These are phyloP conservation scores for Bufo bufo DNA, from an alignment of 2,113 vertebrate genomes.

Conservation along the genomic window DNA sequence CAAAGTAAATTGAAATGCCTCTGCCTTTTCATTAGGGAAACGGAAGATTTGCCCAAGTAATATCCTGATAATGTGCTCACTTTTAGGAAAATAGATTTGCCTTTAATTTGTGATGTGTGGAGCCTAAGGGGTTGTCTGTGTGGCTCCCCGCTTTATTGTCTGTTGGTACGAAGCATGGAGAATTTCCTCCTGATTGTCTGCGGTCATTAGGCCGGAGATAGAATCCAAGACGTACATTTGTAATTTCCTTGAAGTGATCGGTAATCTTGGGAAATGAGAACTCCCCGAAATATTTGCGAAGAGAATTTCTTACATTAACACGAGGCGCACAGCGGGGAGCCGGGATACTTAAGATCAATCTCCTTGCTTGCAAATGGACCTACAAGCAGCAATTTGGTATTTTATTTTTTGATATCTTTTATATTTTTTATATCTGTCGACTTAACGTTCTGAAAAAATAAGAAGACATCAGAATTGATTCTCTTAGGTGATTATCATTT, in stretches of 20 bases:
- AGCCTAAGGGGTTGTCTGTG: neutral
- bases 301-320: conserved; percentile 8
- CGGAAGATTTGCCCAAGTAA: neutral
- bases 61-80: neutral
- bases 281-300: conserved; percentile 25
- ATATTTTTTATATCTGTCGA: no score
- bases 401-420: neutral
- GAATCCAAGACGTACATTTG: conserved; percentile 3
- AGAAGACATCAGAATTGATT: conserved; percentile 44
- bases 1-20: neutral
- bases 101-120: neutral
- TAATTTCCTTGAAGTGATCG: conserved; percentile 34
- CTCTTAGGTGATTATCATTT: conserved; percentile 26
- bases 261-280: conserved; percentile 28
- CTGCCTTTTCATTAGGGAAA: conserved; percentile 14
- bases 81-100: conserved; percentile 19
- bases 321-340: conserved; percentile 9
- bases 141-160: conserved; percentile 18
- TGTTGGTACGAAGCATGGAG: conserved; percentile 1
- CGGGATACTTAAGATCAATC: conserved; percentile 48
- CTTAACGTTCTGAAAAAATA: neutral
- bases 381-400: conserved; percentile 48
- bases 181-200: conserved; percentile 21
- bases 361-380: conserved; percentile 47
- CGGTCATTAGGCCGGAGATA: conserved; percentile 28